Evolutionary conservation across 1,140 invertebrate species (phyloP), one percentile per base, ranked within the genome.

Genomic region (Globodera rostochiensis): DNA sequence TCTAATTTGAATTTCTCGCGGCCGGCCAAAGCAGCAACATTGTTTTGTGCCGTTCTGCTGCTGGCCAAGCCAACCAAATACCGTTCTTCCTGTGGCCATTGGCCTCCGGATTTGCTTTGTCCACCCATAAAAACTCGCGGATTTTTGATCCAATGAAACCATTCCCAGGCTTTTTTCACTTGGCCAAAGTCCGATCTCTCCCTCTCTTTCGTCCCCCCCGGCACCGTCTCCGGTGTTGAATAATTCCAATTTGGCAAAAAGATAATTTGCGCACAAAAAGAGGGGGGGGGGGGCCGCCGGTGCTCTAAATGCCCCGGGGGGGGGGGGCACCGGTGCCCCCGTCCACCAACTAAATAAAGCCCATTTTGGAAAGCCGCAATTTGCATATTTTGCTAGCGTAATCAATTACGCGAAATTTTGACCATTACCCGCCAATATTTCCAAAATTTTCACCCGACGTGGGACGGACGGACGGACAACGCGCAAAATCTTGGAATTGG

Each of bases 161-260:
- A 71, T 71, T 71, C 69, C 69, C 69, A 71, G 46, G 69, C 69
- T 71, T 71, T 71, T 71, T 71, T 45, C 25, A 11, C 69, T 71
- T 1, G 6, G 5, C 13, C 57, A 64, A 64, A 64, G 57, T 64
- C 57, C 57, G 57, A 64, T 64, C 57, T 11, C 57, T 64, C 19
- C 15, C 15, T 0, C 13, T 15, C 57, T 53, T 53, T 53, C 50
- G 7, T 7, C 57, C 13, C 57, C 57, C 3, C 13, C 57, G 13
- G 13, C 15, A 13, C 19, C 57, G 13, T 64, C 50, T 53, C 7
- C 50, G 57, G 13, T 64, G 57, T 64, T 71, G 69, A 71, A 71
- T 71, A 71, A 71, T 71, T 71, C 19, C 69, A 71, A 45, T 71
- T 71, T 71, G 46, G 69, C 46, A 71, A 71, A 71, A 71, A 71